These are phyloP conservation scores for Lagopus leucura DNA, from an alignment of 2,113 vertebrate species.

Conservation along the genomic window DNA sequence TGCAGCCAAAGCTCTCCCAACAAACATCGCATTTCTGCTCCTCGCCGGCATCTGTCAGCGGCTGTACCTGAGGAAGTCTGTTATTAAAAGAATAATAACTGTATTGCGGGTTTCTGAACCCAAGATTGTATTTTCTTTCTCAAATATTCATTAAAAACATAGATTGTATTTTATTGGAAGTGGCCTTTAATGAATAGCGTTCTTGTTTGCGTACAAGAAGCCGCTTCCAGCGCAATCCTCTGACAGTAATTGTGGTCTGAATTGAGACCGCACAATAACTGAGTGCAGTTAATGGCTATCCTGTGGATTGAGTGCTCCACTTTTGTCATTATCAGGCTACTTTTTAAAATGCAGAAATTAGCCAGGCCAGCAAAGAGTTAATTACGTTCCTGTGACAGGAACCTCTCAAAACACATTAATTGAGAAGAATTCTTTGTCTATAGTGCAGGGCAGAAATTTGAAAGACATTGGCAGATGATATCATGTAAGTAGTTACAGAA, in stretches of 20 bases:
- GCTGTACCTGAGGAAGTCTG: slow-evolving; percentile 50
- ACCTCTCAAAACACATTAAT: slow-evolving; percentile 76
- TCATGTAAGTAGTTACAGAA: slow-evolving; percentile 51
- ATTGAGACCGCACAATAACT: slow-evolving; percentile 45
- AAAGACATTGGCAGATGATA: slow-evolving; percentile 68
- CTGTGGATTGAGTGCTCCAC: slow-evolving; percentile 77
- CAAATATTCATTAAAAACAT: slow-evolving; percentile 77
- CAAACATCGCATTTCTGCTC: slow-evolving; percentile 40
- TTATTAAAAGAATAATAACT: slow-evolving; percentile 73
- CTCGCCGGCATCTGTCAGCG: slow-evolving; percentile 34
- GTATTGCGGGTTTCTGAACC: slow-evolving; percentile 61
- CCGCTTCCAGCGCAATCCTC: slow-evolving; percentile 73
- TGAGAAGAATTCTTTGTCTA: slow-evolving; percentile 79
- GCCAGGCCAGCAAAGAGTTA: slow-evolving; percentile 82
- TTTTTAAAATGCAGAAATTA: slow-evolving; percentile 79
- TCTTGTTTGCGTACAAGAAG: slow-evolving; percentile 79
- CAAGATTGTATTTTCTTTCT: slow-evolving; percentile 73
- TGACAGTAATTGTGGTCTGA: slow-evolving; percentile 81
- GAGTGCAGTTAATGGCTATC: slow-evolving; percentile 77
- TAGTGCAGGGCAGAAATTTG: slow-evolving; percentile 65
- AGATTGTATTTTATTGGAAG: slow-evolving; percentile 75
- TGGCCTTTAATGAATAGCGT: slow-evolving; percentile 77
- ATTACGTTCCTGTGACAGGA: slow-evolving; percentile 73
- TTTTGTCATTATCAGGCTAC: slow-evolving; percentile 75
- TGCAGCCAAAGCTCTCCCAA: slow-evolving; percentile 24